Percentiles rank a stretch among this genome's conserved stretches.
Conservation (phyloP, 2,797 vertebrate species). For the Lutjanus argentimaculatus region DNA sequence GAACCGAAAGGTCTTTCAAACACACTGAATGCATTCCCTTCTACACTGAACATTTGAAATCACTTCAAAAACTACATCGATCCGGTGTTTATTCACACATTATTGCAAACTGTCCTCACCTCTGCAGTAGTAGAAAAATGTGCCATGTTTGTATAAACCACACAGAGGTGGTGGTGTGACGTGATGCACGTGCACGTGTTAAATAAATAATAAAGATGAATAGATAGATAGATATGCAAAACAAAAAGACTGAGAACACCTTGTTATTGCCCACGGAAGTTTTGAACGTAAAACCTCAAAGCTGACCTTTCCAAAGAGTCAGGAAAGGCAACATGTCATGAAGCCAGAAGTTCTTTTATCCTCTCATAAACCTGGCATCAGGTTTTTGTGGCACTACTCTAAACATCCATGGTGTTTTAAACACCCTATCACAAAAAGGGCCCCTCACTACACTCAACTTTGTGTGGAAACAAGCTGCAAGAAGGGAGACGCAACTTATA, state of each 20-base stretch:
- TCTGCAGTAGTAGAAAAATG: neutral
- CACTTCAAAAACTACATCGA: too few species aligned
- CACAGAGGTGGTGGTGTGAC: neutral
- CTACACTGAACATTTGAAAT: neutral
- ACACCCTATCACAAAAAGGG: neutral
- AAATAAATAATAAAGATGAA: too few species aligned
- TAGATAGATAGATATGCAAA: too few species aligned
- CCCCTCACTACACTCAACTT: neutral
- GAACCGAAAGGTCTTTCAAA: neutral
- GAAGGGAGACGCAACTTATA: neutral
- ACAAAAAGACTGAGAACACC: neutral
- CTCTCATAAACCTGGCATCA: neutral
- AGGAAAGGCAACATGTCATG: neutral
- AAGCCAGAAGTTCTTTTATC: neutral
- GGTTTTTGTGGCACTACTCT: too few species aligned
- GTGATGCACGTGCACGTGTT: neutral
- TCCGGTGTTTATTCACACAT: neutral
- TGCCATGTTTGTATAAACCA: neutral
- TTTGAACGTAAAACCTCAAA: neutral
- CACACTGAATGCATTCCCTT: accelerated
- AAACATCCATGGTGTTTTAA: neutral
- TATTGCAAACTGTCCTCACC: accelerated
- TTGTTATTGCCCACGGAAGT: neutral
- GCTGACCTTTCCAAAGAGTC: neutral
- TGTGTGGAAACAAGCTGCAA: too few species aligned